These are phyloP conservation scores for Syrrhaptes paradoxus DNA, from an alignment of 2,113 vertebrate genomes.

Conservation along the genomic window DNA sequence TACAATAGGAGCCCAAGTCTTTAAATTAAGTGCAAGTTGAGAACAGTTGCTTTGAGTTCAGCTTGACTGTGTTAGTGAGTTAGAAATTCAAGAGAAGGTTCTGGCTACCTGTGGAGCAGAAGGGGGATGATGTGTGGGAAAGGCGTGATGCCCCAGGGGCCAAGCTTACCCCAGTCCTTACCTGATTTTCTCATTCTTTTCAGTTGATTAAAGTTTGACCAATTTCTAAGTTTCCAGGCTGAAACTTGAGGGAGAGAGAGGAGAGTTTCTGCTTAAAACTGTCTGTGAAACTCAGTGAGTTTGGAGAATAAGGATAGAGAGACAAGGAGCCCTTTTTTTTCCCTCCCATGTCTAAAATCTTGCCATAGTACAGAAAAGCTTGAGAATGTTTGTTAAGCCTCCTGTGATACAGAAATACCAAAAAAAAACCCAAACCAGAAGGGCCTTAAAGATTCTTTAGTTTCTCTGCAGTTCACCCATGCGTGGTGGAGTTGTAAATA, in stretches of 20 bases:
- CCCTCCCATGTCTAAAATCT: neutral
- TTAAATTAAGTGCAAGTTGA: neutral
- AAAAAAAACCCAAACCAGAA: neutral
- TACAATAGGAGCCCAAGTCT: neutral
- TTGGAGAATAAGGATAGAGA: neutral
- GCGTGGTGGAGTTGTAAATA: neutral
- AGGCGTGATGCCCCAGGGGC: neutral
- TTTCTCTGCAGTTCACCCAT: neutral
- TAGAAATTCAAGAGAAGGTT: neutral
- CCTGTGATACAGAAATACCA: neutral
- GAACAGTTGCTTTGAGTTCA: neutral
- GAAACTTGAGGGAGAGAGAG: neutral
- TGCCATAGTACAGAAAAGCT: neutral
- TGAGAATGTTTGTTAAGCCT: neutral
- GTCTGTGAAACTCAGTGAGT: neutral
- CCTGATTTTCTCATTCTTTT: neutral
- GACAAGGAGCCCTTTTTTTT: neutral
- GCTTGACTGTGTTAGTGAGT: neutral
- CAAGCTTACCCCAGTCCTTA: neutral
- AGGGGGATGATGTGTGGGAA: neutral
- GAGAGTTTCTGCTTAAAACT: neutral
- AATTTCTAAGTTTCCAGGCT: neutral
- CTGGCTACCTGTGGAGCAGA: neutral
- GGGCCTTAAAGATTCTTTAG: neutral
- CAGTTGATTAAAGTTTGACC: neutral